Evolutionary conservation across 2,797 vertebrate species (phyloP), one percentile per base, ranked within the genome.

Genomic region (Triplophysa yarkandensis): DNA sequence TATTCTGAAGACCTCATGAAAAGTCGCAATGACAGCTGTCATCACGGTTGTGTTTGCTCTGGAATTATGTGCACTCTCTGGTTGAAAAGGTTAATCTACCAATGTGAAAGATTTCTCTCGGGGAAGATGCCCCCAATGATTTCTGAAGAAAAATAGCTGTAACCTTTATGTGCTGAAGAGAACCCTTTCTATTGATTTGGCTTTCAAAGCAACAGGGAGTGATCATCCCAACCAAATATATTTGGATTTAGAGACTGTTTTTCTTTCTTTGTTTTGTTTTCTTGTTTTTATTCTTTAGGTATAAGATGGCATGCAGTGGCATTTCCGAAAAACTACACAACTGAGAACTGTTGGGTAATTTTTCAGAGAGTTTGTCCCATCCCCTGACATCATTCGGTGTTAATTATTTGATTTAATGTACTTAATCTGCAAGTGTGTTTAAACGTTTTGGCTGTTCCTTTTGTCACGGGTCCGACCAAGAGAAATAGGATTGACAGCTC

Each of bases 51-150:
- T 64, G 48, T 73, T 73, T 65, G 25, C 17, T 65, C 25, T 23
- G 34, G 25, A 65, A 65, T 64, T 32, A 74, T 57, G 61, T 64
- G 50, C 36, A 13, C 34, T 65, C n/a, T 65, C 10, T 65, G 55
- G 76, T 71, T 77, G 39, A 77, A 79, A 80, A 81, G 60, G 68
- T 80, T 80, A 75, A 73, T 77, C 79, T 68, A 69, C 52, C 34
- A 48, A 39, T 75, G 58, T 71, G 66, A 81, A 68, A 71, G 58
- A 79, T 78, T 74, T 60, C 63, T 64, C 17, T n/a, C 19, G 21
- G 41, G 65, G 66, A 78, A 48, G 43, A 3, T 50, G 19, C 48
- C 25, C 27, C 71, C 34, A 78, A 55, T 70, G 70, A 81, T 63
- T 52, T 64, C 21, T 43, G 14, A 58, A 69, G 69, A 65, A 50